A percentile compares a stretch with the other conserved stretches of the same genome.
phyloP scores from a whole-genome alignment of 2,113 vertebrate genomes.

The Heliornis fulica region DNA sequence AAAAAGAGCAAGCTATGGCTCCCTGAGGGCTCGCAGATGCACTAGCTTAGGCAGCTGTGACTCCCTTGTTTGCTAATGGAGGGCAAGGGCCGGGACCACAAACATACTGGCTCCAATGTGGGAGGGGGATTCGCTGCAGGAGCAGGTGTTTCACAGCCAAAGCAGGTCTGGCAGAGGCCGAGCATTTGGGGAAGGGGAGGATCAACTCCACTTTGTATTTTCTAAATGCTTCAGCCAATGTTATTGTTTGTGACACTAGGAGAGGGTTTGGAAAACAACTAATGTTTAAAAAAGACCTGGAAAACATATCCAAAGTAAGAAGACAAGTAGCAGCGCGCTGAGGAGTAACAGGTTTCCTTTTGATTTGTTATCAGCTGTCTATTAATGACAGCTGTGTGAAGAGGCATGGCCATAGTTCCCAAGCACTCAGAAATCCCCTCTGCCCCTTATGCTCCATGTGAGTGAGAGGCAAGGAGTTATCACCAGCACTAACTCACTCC shows the following conservation, averaged over 20 bases:
- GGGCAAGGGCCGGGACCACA: background rate
- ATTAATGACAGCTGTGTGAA: background rate
- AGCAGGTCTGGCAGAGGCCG: background rate
- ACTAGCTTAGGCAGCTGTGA: background rate
- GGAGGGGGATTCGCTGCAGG: rapidly evolving
- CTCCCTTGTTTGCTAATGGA: background rate
- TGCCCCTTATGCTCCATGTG: background rate
- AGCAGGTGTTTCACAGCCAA: background rate
- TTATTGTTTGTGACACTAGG: background rate
- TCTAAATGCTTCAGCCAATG: background rate
- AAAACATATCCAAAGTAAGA: background rate
- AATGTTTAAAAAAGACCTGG: background rate
- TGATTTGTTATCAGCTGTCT: background rate
- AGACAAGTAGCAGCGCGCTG: background rate
- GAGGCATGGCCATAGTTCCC: background rate
- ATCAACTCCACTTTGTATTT: background rate
- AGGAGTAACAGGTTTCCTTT: background rate
- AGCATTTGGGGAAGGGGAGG: background rate
- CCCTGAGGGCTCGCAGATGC: background rate
- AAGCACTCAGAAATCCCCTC: background rate
- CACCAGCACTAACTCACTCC: background rate
- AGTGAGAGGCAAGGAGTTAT: background rate
- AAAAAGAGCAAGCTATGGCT: background rate
- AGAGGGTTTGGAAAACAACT: background rate
- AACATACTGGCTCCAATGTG: background rate